Base-by-base conservation (phyloP, 2,888 invertebrate genomes). In the Sisyra terminalis region DNA sequence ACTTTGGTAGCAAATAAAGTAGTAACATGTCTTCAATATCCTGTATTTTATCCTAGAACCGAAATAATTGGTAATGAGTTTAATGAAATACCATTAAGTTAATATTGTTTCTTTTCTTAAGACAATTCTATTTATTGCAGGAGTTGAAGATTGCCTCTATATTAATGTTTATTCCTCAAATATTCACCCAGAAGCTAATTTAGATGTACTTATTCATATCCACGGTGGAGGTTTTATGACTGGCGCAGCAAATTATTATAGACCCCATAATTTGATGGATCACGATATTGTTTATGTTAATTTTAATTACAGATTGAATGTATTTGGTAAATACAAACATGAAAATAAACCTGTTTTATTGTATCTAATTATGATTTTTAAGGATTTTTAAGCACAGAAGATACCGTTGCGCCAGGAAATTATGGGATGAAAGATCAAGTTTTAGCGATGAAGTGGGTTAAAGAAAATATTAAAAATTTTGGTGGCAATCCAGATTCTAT, bases 211-310 rank as follows among this genome's bases (percentile, higher is more conserved):
- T 35, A 67, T 78, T 2, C 71, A 61, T 53, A 73, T 81, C 45
- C 80, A 79, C 49, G 80, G 80, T 1, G 67, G 81, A 1, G 75
- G 74, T 10, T 80, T 74, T 55, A 79, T 80, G 72, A 78, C 72
- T 50, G 78, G 79, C 1, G 59, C 66, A 2, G 69, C 69, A 0
- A 57, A 60, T 7, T 42, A 55, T 1, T 75, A 71, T 53, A 71
- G 71, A 1, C 69, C 76, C 1, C 57, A 65, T 7, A 65, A 68
- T 47, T 49, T 83, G 1, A 72, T 83, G 71, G 71, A 76, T 41
- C 59, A 64, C 38, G 70, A 79, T 47, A 61, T 79, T 5, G 71
- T 84, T 1, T 63, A 75, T 1, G 79, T 81, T 1, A 78, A 75
- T 9, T 51, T 83, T 0, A 80, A 77, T 57, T 83, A 82, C 52